Evolutionary conservation across 64 coral and sea anemone species (phyloP).

Genomic region (Trachythela sp.): DNA sequence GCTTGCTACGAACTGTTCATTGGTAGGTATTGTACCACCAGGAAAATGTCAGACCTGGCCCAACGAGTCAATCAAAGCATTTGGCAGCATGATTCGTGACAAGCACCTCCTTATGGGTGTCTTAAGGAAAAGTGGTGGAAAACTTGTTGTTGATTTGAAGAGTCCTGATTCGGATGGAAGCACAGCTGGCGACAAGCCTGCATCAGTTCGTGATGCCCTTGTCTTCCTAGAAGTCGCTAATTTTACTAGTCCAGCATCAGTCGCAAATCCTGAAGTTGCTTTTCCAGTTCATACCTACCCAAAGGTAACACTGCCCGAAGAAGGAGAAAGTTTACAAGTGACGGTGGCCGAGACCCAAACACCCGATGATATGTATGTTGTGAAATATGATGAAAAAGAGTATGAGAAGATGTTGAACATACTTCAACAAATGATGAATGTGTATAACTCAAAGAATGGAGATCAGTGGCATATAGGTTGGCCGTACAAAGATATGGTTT

Average conservation of each 20-base stretch:
- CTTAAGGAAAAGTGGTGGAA: slow-evolving; percentile 32
- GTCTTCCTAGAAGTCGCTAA: slow-evolving; percentile 91
- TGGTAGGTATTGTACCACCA: slow-evolving; percentile 88
- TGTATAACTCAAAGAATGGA: neutral
- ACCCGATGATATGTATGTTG: slow-evolving; percentile 67
- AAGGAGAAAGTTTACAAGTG: slow-evolving; percentile 57
- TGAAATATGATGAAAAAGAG: neutral
- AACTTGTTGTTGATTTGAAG: slow-evolving; percentile 69
- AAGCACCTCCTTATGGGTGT: slow-evolving; percentile 73
- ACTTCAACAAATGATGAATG: neutral
- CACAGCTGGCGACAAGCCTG: slow-evolving; percentile 88
- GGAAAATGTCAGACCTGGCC: slow-evolving; percentile 80
- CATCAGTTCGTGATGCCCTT: slow-evolving; percentile 84
- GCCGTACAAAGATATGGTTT: slow-evolving; percentile 71
- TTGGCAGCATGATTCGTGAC: slow-evolving; percentile 90
- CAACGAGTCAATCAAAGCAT: slow-evolving; percentile 76
- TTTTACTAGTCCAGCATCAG: slow-evolving; percentile 72
- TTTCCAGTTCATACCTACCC: slow-evolving; percentile 74
- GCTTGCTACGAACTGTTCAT: slow-evolving; percentile 68
- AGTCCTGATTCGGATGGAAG: slow-evolving; percentile 78
- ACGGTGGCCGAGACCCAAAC: slow-evolving; percentile 53
- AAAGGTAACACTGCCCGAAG: slow-evolving; percentile 42
- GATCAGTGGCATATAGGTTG: slow-evolving; percentile 35
- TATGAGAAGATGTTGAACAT: neutral
- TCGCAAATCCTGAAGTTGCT: slow-evolving; percentile 41